Evolutionary conservation across 2,888 invertebrate genomes (phyloP), one percentile per base, ranked within the genome.

Genomic region (Scaptomyza parva): DNA sequence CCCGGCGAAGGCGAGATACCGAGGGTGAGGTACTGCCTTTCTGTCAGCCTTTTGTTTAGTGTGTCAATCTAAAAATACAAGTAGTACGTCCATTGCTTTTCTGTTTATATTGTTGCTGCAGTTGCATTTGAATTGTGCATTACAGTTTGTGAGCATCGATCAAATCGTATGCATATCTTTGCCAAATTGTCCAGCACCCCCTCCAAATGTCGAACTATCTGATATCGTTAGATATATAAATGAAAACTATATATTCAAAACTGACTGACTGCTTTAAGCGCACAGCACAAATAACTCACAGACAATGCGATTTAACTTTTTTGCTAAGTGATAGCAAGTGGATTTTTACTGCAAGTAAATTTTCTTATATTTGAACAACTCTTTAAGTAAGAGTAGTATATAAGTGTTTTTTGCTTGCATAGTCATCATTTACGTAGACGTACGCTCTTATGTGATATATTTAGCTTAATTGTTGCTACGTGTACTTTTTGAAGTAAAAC

Each of bases 381-480:
- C 40, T 40, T 53, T 43, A 8, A 30, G 24, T 17, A 22, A 73
- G 45, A 20, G 65, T 40, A 20, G 65, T 40, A 58, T 64, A 8
- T 5, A 24, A 57, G 39, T 54, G 52, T 20, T 50, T 28, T 53
- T 28, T 9, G 28, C 41, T 51, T 39, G 37, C 53, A 54, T 8
- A 28, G 44, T 44, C 52, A 35, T 22, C 57, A 17, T 39, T 53
- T 50, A 39, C 28, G 39, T 44, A 39, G 35, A 33, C 54, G 11
- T 8, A 8, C 28, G 28, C 14, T 44, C 58, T 58, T 28, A 74
- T 86, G 68, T 67, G 61, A 65, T 74, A 80, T 71, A 50, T 75
- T 86, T 67, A 69, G 71, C 64, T 80, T 84, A 81, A 81, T 81
- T 84, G 81, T 84, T 71, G 78, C 85, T 80, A 81, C 87, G 87